Percentiles rank a stretch among this genome's conserved stretches.
These are phyloP conservation scores for Platerodrilus igneus DNA, from an alignment of 2,888 invertebrate genomes.

Conservation along the genomic window DNA sequence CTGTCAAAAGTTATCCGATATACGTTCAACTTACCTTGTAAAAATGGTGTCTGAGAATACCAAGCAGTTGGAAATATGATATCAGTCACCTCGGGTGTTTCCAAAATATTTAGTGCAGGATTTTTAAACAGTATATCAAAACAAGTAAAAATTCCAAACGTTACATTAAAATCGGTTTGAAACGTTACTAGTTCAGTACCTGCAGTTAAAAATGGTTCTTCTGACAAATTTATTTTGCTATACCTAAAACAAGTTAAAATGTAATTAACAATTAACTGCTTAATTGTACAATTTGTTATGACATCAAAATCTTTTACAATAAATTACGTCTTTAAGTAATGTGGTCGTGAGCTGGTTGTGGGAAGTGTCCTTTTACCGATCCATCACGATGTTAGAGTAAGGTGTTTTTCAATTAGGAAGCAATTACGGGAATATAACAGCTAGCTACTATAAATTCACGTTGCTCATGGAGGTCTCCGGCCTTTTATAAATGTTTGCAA, in stretches of 20 bases:
- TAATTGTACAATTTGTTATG: neutral
- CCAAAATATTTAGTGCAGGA: constrained; percentile 55
- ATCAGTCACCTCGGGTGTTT: constrained; percentile 47
- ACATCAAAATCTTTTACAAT: too few relatives aligned
- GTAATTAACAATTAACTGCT: neutral
- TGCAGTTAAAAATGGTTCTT: constrained; percentile 49
- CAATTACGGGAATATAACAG: too few relatives aligned
- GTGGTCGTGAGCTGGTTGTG: too few relatives aligned
- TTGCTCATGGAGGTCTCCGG: too few relatives aligned
- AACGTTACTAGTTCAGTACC: constrained; percentile 57
- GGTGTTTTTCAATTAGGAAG: too few relatives aligned
- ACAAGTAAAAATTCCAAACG: constrained; percentile 76
- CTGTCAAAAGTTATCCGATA: too few relatives aligned
- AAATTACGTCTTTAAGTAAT: too few relatives aligned
- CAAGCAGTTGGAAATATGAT: constrained; percentile 70
- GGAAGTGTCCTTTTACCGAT: too few relatives aligned
- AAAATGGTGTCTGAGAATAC: constrained; percentile 77
- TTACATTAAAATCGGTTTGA: constrained; percentile 72
- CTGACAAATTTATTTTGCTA: constrained; percentile 43
- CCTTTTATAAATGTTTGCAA: too few relatives aligned
- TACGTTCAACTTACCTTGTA: constrained; percentile 65
- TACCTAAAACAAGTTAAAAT: constrained; percentile 33
- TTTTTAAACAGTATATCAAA: constrained; percentile 76
- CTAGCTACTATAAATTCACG: too few relatives aligned
- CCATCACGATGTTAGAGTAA: too few relatives aligned